Evolutionary conservation across 1,140 invertebrate species (phyloP).

Genomic region (Halesus radiatus): DNA sequence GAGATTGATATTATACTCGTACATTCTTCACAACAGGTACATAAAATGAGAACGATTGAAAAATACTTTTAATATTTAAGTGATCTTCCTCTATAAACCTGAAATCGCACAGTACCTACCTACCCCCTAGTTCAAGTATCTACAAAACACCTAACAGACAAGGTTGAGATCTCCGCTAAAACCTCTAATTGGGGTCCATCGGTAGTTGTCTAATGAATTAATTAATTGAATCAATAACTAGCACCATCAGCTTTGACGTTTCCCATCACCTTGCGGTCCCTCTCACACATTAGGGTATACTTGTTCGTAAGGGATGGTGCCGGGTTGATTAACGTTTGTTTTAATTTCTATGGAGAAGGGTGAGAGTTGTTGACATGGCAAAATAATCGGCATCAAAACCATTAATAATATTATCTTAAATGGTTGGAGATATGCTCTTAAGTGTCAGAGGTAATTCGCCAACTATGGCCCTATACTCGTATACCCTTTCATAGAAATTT

Average conservation of each 20-base stretch:
- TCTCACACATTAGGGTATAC: background rate
- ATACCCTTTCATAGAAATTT: too few relatives aligned
- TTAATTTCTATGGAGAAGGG: too few relatives aligned
- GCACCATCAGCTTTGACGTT: conserved; percentile 19
- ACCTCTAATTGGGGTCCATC: background rate
- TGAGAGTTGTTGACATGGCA: too few relatives aligned
- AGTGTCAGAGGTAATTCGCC: too few relatives aligned
- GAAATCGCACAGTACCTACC: background rate
- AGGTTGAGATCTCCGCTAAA: background rate
- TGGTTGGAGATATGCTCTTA: too few relatives aligned
- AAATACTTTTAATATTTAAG: too few relatives aligned
- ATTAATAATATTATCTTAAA: too few relatives aligned
- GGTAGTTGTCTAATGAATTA: background rate
- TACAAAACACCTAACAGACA: background rate
- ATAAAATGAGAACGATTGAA: too few relatives aligned
- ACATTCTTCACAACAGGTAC: too few relatives aligned
- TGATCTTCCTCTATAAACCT: background rate
- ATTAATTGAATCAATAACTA: background rate
- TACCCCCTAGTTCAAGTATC: background rate
- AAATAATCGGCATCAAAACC: too few relatives aligned
- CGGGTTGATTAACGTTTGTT: background rate
- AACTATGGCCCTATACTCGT: too few relatives aligned
- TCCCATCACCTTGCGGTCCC: background rate
- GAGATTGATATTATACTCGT: too few relatives aligned
- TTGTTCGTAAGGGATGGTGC: background rate